Conservation (phyloP, 2,888 invertebrate genomes). For the Dermolepida albohirtum region DNA sequence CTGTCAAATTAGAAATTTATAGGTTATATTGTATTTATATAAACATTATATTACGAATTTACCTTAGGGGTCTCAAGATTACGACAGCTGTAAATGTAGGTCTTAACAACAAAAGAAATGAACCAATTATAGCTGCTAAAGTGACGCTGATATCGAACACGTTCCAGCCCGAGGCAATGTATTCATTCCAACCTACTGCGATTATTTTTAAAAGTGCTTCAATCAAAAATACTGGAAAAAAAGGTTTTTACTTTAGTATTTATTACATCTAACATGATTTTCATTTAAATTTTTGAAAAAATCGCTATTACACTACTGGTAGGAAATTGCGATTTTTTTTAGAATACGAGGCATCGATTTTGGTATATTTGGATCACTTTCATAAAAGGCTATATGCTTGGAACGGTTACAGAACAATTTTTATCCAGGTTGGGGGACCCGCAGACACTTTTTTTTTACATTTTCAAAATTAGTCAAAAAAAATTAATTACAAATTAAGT, state of each 20-base stretch:
- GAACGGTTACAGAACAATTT: no score
- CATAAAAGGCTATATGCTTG: no score
- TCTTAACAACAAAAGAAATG: slow-evolving; percentile 74
- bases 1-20: slow-evolving; percentile 54
- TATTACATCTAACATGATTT: not conserved
- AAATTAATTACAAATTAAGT: not conserved
- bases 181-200: slow-evolving; percentile 77
- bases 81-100: slow-evolving; percentile 79
- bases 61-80: slow-evolving; percentile 77
- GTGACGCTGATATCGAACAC: slow-evolving; percentile 81
- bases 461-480: not conserved
- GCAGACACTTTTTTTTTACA: no score
- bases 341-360: no score
- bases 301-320: no score
- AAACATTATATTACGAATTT: slow-evolving; percentile 42
- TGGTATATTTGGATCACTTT: no score
- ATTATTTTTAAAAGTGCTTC: slow-evolving; percentile 81
- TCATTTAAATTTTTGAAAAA: no score
- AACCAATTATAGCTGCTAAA: slow-evolving; percentile 75
- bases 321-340: no score
- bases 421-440: no score
- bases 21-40: slow-evolving; percentile 10
- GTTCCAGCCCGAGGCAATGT: slow-evolving; percentile 88
- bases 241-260: slow-evolving; percentile 18
- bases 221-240: slow-evolving; percentile 78